phyloP scores from a whole-genome alignment of 1,140 invertebrate genomes.

The Subanguina moxae region DNA sequence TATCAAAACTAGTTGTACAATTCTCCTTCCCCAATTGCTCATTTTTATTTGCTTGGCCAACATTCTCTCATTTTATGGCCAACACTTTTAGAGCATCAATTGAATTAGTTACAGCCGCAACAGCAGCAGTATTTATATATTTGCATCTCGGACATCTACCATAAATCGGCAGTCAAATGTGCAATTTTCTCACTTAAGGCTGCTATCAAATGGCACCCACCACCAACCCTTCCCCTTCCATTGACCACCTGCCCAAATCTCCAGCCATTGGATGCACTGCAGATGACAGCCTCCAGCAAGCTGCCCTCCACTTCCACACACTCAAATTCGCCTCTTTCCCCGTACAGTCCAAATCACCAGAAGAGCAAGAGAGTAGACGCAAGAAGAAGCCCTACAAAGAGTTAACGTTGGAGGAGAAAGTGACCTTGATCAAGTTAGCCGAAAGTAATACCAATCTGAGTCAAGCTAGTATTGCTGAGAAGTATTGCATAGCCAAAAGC shows the following conservation, averaged over 20 bases:
- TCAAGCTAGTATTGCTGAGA: constrained; percentile 53
- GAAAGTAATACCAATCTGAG: constrained; percentile 51
- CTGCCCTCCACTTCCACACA: not conserved
- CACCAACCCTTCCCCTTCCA: not conserved
- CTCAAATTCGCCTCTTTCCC: not conserved
- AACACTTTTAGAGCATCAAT: too few relatives aligned
- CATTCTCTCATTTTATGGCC: too few relatives aligned
- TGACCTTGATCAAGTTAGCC: constrained; percentile 50
- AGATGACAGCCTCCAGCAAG: not conserved
- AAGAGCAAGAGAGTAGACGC: not conserved
- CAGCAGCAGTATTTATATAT: too few relatives aligned
- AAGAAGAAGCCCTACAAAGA: constrained; percentile 59
- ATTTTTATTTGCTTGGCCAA: too few relatives aligned
- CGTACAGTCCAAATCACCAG: not conserved
- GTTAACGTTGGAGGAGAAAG: constrained; percentile 53
- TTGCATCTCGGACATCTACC: too few relatives aligned
- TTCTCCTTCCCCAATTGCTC: too few relatives aligned
- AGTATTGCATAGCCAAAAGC: constrained; percentile 52
- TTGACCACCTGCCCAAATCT: not conserved
- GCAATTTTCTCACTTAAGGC: too few relatives aligned
- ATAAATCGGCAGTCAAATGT: too few relatives aligned
- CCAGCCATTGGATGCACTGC: constrained; percentile 2
- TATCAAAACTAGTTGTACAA: too few relatives aligned
- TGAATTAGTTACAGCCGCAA: too few relatives aligned
- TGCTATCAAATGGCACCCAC: too few relatives aligned